These are phyloP conservation scores for Embiotoca jacksoni DNA, from an alignment of 2,113 vertebrate species.

Conservation along the genomic window DNA sequence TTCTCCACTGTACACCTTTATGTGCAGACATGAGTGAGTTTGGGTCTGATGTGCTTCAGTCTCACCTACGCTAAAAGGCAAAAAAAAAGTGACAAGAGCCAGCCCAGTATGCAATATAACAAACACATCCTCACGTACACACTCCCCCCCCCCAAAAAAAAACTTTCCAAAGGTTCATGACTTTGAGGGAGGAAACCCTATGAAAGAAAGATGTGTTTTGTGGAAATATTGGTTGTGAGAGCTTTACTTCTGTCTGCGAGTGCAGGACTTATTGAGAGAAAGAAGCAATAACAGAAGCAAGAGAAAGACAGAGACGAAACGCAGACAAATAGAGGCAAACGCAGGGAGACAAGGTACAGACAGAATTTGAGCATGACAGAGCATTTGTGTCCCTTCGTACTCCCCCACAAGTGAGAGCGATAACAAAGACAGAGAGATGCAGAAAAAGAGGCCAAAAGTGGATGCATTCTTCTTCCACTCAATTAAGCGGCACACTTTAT, in stretches of 20 bases:
- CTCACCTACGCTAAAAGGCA: constrained; percentile 47
- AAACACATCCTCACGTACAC: constrained; percentile 9
- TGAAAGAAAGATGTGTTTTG: constrained; percentile 11
- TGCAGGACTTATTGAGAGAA: constrained; percentile 13
- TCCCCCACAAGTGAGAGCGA: constrained; percentile 44
- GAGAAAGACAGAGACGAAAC: constrained; percentile 34
- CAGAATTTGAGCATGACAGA: constrained; percentile 35
- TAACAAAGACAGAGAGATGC: constrained; percentile 34
- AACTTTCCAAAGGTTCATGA: constrained; percentile 24
- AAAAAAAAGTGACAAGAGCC: constrained; percentile 16
- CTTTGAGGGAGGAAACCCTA: background rate
- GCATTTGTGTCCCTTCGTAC: constrained; percentile 33
- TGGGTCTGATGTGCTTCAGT: constrained; percentile 35
- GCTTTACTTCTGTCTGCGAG: constrained; percentile 11
- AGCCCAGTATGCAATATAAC: constrained; percentile 21
- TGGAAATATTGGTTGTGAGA: constrained; percentile 30
- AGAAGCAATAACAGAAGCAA: constrained; percentile 10
- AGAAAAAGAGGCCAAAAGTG: constrained; percentile 50
- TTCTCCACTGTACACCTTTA: constrained; percentile 21
- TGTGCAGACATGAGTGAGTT: constrained; percentile 30
- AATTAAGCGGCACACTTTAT: constrained; percentile 56
- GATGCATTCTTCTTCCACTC: constrained; percentile 46
- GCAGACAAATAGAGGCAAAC: constrained; percentile 41
- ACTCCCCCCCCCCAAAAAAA: background rate
- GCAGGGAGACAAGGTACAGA: constrained; percentile 21